Base-by-base conservation (phyloP, 2,888 invertebrate species). In the Agonum fuliginosum region DNA sequence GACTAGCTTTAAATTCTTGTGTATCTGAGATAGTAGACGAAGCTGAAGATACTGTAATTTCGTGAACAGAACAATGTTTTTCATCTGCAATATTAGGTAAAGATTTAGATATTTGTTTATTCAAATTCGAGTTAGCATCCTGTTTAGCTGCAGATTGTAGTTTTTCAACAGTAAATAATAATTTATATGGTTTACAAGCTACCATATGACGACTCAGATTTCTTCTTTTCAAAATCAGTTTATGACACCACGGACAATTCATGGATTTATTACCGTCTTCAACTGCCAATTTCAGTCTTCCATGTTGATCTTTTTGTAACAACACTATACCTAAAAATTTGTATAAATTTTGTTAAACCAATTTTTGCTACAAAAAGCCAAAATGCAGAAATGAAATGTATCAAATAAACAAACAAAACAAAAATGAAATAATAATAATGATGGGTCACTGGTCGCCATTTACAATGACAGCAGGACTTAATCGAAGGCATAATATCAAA, bases 341-440 rank as follows among this genome's bases (percentile, higher is more conserved):
- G 12, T 30, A n/a, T 30, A 27, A 17, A 27, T 62, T 30, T 62
- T 62, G 14, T 27, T 62, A 62, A 5, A 2, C 5, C 3, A 12
- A 2, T 62, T 27, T 54, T 54, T 24, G 22, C 3, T 22, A 62
- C 8, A 14, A 27, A 30, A 58, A 12, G 12, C 34, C 58, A 62
- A 46, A 46, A 62, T 62, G 58, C 58, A 62, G 58, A 62, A 62
- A 62, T 62, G 58, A 62, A 62, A 62, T 62, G 30, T 62, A 17
- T 62, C 3, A 12, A 17, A 62, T 30, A 30, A 24, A 62, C 27
- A 30, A 22, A 48, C 20, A 48, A 54, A 54, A 51, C 4, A 22
- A 46, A 20, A 12, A 51, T 10, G 22, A 51, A 24, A 58, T 27
- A 58, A 58, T 24, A 48, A 41, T 14, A n/a, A n/a, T n/a, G n/a